A percentile compares a stretch with the other conserved stretches of the same genome.
Evolutionary conservation across 1,140 invertebrate species (phyloP).

Genomic region (Drosophila guanche): DNA sequence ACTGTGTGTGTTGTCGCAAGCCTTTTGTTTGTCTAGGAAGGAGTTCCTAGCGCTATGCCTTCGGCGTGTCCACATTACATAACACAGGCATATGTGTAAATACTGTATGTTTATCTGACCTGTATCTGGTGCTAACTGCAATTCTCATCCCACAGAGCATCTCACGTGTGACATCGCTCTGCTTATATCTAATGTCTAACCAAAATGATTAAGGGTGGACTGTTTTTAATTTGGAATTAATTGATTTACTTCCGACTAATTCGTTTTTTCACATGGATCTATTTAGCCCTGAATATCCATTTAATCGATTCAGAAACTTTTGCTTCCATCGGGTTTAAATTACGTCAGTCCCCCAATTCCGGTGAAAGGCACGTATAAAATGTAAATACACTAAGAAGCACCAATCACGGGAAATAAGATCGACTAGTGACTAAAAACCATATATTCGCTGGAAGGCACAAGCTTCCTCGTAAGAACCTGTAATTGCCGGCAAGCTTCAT

Average conservation of each 20-base stretch:
- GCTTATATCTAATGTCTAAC: too few relatives aligned
- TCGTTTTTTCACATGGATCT: too few relatives aligned
- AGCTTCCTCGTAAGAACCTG: conserved; percentile 43
- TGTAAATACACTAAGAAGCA: too few relatives aligned
- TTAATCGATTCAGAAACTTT: conserved; percentile 25
- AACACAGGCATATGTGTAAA: conserved; percentile 14
- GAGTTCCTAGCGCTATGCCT: conserved; percentile 22
- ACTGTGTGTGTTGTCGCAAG: conserved; percentile 53
- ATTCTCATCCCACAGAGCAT: too few relatives aligned
- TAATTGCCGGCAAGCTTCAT: conserved; percentile 13
- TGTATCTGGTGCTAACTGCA: too few relatives aligned
- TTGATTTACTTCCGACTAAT: too few relatives aligned
- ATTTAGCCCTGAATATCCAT: not conserved
- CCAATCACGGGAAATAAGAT: too few relatives aligned
- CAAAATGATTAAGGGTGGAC: too few relatives aligned
- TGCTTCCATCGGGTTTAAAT: not conserved
- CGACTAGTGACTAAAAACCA: conserved; percentile 30
- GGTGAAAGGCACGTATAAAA: conserved; percentile 31
- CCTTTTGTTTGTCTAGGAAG: conserved; percentile 30
- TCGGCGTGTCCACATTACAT: conserved; percentile 38
- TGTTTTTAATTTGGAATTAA: too few relatives aligned
- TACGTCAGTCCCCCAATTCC: conserved; percentile 20
- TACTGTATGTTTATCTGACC: not conserved
- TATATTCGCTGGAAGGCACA: not conserved
- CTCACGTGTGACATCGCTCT: too few relatives aligned